Conservation (phyloP, 2,113 vertebrate genomes). For the Eulemur macaco region DNA sequence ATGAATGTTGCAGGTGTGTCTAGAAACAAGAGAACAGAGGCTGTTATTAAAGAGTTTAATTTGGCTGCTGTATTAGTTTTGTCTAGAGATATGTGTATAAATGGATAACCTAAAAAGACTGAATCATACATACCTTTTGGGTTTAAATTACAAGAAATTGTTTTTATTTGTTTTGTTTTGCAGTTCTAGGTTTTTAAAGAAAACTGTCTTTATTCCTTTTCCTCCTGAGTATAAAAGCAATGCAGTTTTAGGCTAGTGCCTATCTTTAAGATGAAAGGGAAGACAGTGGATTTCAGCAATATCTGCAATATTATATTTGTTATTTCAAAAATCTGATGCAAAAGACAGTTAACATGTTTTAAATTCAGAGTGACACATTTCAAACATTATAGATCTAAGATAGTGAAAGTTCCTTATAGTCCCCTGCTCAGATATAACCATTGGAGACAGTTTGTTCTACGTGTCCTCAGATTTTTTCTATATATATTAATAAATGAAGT, state of each 20-base stretch:
- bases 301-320: not conserved
- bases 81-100: not conserved
- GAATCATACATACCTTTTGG: not conserved
- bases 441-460: not conserved
- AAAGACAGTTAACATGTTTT: not conserved
- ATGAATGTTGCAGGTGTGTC: not conserved
- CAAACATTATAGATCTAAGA: not conserved
- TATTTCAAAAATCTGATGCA: not conserved
- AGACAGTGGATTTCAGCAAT: not conserved
- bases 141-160: not conserved
- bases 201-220: not conserved
- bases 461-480: not conserved
- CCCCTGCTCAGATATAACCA: not conserved
- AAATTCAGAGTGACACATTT: conserved; percentile 33
- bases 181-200: conserved; percentile 7
- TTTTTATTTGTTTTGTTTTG: conserved; percentile 39
- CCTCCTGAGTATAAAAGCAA: conserved; percentile 21
- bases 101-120: not conserved
- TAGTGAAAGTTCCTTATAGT: not conserved
- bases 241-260: not conserved
- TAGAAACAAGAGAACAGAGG: not conserved
- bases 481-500: not conserved
- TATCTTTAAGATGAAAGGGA: not conserved
- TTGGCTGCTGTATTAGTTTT: not conserved
- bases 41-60: not conserved